Conservation (phyloP, 2,888 invertebrate species). For the Pecten maximus region DNA sequence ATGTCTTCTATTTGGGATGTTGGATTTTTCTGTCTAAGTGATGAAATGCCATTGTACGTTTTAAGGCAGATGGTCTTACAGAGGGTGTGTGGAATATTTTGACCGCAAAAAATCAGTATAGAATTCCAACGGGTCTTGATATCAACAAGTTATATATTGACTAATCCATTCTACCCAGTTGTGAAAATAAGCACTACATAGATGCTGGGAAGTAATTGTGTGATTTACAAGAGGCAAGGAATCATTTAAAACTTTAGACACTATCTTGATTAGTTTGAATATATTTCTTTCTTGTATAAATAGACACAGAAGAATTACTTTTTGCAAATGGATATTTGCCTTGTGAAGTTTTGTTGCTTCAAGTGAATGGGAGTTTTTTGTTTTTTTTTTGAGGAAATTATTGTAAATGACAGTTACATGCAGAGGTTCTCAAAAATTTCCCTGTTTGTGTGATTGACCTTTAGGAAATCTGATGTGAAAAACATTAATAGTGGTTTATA, state of each 20-base stretch:
- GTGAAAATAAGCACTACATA: not conserved
- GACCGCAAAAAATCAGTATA: not conserved
- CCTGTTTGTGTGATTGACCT: slow-evolving; percentile 4
- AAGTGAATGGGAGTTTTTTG: no score
- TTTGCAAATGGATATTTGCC: not conserved
- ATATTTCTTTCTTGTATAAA: not conserved
- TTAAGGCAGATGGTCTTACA: not conserved
- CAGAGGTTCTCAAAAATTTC: not conserved
- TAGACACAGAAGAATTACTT: not conserved
- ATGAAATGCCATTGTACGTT: not conserved
- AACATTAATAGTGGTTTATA: slow-evolving; percentile 17
- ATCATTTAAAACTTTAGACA: not conserved
- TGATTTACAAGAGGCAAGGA: not conserved
- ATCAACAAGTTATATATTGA: not conserved
- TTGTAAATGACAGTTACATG: not conserved
- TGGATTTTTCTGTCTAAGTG: not conserved
- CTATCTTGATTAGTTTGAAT: not conserved
- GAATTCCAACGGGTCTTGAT: not conserved
- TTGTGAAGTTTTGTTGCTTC: no score
- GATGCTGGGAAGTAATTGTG: not conserved
- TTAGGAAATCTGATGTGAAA: slow-evolving; percentile 30
- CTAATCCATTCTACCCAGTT: not conserved
- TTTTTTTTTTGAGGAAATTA: not conserved
- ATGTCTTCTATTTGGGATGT: not conserved
- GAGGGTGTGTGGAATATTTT: not conserved